A percentile compares a stretch with the other conserved stretches of the same genome.
Evolutionary conservation across 2,113 vertebrate species (phyloP).

Genomic region (Pangasianodon gigas): DNA sequence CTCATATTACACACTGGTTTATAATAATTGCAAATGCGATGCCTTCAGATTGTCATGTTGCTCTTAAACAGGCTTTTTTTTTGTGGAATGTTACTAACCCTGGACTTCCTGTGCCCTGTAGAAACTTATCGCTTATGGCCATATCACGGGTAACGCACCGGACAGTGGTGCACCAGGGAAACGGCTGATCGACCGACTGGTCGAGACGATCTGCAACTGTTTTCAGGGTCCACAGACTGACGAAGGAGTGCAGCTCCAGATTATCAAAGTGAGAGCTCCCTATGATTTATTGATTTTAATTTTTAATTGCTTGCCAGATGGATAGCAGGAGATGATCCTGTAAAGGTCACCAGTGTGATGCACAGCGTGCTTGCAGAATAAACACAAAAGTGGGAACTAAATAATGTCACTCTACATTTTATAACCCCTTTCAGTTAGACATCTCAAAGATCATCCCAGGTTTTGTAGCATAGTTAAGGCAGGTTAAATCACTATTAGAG

Average conservation of each 20-base stretch:
- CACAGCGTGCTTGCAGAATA: neutral
- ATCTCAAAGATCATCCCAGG: neutral
- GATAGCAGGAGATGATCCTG: neutral
- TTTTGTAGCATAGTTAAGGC: neutral
- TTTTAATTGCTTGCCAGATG: neutral
- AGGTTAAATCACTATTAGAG: neutral
- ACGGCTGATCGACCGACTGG: slow-evolving; percentile 91
- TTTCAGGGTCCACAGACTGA: slow-evolving; percentile 96
- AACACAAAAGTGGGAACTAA: neutral
- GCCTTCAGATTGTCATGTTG: neutral
- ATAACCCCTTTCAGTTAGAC: neutral
- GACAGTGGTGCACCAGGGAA: slow-evolving; percentile 88
- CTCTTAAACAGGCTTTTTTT: neutral
- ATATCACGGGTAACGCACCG: slow-evolving; percentile 94
- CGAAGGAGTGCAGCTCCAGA: slow-evolving; percentile 96
- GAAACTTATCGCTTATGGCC: slow-evolving; percentile 97
- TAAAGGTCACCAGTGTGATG: neutral
- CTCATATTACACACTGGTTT: neutral
- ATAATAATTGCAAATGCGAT: neutral
- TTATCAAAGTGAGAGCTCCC: slow-evolving; percentile 86
- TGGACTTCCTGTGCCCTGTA: slow-evolving; percentile 47
- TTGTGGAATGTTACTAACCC: neutral
- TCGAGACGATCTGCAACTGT: slow-evolving; percentile 93
- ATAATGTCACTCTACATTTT: neutral
- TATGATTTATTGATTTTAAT: neutral